Evolutionary conservation across 2,113 vertebrate species (phyloP), one percentile per base, ranked within the genome.

Genomic region (Odobenus rosmarus): DNA sequence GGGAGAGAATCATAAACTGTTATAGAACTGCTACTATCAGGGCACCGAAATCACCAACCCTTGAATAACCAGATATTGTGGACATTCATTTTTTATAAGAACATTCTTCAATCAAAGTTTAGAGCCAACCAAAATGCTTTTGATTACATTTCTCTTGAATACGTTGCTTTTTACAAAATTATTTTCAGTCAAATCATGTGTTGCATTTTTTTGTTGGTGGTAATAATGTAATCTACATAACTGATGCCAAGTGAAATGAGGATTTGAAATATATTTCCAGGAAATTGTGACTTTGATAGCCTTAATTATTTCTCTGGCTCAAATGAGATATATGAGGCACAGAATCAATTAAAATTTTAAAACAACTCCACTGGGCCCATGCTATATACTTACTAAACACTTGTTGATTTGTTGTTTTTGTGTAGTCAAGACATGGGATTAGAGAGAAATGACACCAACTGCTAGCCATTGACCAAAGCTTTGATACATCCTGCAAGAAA

Each of bases 351-450:
- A 89, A 89, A 92, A 72, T 42, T 83, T 51, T 11, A 8, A 84
- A 76, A 7, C 21, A 1, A 88, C 6, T 95, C 5, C 33, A 53
- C 5, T 86, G 19, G 33, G 5, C 31, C 19, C n/a, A 49, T 72
- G n/a, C 9, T 72, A 15, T 79, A 49, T 55, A 81, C 6, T 76
- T 95, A 69, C 88, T 81, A 87, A 93, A 92, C 74, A 97, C 86
- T 95, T 97, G 95, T 97, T 95, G 93, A 96, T 90, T 98, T 74
- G 42, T 90, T 74, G 5, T 26, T 87, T 88, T 88, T 55, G 5
- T 10, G 88, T 5, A 74, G 42, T n/a, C 14, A 94, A 97, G 53
- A 85, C 4, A 49, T 26, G 18, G 19, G 69, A 85, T 74, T 59
- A 71, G 71, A 86, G 57, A 51, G 51, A 97, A 90, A 90, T 42